Conservation (phyloP, 2,797 vertebrate species). For the Gambelia wislizenii region DNA sequence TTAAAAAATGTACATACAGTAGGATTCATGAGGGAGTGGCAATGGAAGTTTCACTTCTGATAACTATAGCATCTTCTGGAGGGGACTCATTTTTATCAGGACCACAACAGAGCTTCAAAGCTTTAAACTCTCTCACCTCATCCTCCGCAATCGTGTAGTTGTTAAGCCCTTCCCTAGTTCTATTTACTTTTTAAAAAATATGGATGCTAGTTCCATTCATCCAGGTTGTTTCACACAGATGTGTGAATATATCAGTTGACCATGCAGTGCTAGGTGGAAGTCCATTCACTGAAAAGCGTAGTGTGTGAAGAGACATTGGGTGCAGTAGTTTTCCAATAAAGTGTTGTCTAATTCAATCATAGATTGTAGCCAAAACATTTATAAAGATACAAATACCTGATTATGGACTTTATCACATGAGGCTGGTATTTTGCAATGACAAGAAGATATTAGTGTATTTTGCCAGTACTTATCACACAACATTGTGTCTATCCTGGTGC, state of each 20-base stretch:
- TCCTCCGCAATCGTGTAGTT: background rate
- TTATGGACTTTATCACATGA: too few species aligned
- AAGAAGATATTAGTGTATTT: too few species aligned
- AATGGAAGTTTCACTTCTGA: background rate
- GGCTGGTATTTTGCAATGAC: too few species aligned
- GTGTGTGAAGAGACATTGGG: too few species aligned
- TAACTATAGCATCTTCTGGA: too few species aligned
- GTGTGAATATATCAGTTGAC: background rate
- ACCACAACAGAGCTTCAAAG: background rate
- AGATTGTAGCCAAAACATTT: background rate
- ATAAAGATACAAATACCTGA: background rate
- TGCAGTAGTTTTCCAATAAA: too few species aligned
- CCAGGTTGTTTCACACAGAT: background rate
- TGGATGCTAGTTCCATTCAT: background rate
- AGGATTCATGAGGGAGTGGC: background rate
- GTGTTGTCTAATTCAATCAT: too few species aligned
- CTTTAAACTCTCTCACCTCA: background rate
- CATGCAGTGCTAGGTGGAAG: background rate
- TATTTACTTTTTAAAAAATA: background rate
- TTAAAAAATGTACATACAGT: background rate
- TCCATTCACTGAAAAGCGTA: background rate
- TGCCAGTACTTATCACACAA: too few species aligned
- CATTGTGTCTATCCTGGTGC: too few species aligned
- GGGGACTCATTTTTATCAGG: background rate
- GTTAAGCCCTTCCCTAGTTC: background rate